Conservation (phyloP, 2,797 vertebrate species). For the Anguilla anguilla region DNA sequence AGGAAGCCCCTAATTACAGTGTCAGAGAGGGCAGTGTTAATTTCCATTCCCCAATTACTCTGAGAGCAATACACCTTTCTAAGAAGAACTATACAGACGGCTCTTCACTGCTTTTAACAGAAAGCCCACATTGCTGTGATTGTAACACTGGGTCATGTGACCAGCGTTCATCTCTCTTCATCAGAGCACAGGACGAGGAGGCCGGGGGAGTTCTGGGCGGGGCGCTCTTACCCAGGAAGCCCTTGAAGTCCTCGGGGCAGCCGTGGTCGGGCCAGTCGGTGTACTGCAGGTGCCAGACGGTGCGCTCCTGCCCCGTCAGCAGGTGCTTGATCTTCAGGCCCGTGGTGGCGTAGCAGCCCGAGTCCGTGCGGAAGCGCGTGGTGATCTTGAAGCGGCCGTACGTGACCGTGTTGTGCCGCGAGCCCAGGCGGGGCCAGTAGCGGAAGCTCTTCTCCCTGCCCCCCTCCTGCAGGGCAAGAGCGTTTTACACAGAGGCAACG, state of each 20-base stretch:
- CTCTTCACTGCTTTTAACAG: background rate
- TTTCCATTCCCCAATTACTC: background rate
- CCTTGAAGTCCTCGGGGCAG: constrained; percentile 93
- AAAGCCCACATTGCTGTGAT: background rate
- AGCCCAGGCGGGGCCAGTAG: constrained; percentile 96
- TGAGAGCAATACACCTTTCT: background rate
- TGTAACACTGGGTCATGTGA: background rate
- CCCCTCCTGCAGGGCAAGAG: constrained; percentile 76
- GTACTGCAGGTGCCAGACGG: constrained; percentile 97
- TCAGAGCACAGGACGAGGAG: background rate
- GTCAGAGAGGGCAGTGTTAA: background rate
- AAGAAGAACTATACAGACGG: background rate
- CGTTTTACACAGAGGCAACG: background rate
- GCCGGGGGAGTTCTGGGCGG: background rate
- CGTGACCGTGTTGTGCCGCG: constrained; percentile 91
- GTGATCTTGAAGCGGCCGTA: constrained; percentile 98
- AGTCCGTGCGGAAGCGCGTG: constrained; percentile 95
- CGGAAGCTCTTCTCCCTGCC: constrained; percentile 94
- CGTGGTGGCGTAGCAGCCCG: constrained; percentile 95
- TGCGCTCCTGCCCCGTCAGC: constrained; percentile 91
- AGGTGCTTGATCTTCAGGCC: constrained; percentile 97
- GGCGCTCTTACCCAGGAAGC: constrained; percentile 85
- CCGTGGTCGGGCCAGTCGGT: constrained; percentile 99
- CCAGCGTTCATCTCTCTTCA: background rate
- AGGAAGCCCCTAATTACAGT: background rate